phyloP scores from a whole-genome alignment of 92 coral and sea anemone genomes.

The Heliopora coerulea region DNA sequence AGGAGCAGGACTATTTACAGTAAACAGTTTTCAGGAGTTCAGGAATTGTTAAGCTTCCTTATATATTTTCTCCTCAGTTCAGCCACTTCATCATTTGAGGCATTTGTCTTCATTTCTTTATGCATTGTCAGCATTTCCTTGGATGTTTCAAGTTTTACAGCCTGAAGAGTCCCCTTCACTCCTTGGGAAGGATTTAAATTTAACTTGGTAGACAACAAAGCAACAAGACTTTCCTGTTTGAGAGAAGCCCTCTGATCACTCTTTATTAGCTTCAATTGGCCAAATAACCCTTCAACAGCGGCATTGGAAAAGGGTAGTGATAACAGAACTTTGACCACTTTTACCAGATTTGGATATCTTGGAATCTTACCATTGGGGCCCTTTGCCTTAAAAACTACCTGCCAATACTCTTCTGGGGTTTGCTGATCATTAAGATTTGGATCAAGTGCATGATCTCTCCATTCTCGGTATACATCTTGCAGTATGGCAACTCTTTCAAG shows the following conservation, averaged over 20 bases:
- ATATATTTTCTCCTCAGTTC: constrained; percentile 23
- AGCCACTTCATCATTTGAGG: constrained; percentile 15
- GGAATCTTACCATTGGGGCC: constrained; percentile 12
- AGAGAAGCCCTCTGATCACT: constrained; percentile 28
- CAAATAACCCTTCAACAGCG: constrained; percentile 32
- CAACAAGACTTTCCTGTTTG: constrained; percentile 35
- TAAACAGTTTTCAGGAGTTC: too few relatives aligned
- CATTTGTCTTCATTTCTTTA: constrained; percentile 32
- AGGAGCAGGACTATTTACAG: too few relatives aligned
- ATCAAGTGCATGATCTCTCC: constrained; percentile 29
- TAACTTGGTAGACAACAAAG: constrained; percentile 6
- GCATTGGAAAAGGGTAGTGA: constrained; percentile 28
- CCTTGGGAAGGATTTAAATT: neutral
- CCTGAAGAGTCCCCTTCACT: constrained; percentile 6
- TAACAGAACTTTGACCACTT: constrained; percentile 20
- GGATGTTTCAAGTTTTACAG: constrained; percentile 30
- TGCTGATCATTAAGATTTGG: constrained; percentile 18
- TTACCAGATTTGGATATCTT: constrained; percentile 32
- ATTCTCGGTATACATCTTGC: too few relatives aligned
- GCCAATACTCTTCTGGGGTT: constrained; percentile 40
- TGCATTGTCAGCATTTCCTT: constrained; percentile 24
- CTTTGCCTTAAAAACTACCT: constrained; percentile 19
- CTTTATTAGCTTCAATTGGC: constrained; percentile 33
- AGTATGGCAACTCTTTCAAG: too few relatives aligned
- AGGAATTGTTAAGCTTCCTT: neutral